Evolutionary conservation across 2,113 vertebrate species (phyloP), one percentile per base, ranked within the genome.

Genomic region (Lepus timidus): DNA sequence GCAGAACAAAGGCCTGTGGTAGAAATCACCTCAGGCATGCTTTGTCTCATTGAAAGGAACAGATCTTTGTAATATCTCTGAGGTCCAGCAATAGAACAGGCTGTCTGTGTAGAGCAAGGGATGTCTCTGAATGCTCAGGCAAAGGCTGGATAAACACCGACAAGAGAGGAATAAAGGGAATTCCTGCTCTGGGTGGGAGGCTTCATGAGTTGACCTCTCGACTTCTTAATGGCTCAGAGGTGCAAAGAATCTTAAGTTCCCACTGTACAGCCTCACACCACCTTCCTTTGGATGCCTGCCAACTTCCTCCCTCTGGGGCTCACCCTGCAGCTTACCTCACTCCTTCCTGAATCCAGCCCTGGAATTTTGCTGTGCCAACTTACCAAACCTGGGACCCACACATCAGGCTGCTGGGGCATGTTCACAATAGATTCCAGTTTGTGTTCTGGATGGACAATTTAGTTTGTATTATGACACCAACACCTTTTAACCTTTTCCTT

Each of bases 241-340:
- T 1, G 36, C n/a, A 75, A 74, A 62, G 68, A 31, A 16, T 44
- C 49, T 49, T 17, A 16, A 51, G 58, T 90, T 93, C 93, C 92
- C 76, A 31, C 23, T 62, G 88, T 85, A 11, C 44, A 91, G 80
- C 20, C 33, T 68, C 79, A 3, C 3, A 52, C 44, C 36, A 88
- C 68, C 68, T 94, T 90, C 78, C 61, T 23, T 51, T 75, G 91
- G 94, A 68, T 31, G 29, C 55, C 20, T 31, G 79, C 86, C 90
- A 86, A 36, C 67, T 93, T 96, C 95, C 84, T 95, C 96, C 90
- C 87, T 87, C 67, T 81, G 90, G 87, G 68, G 51, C 62, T 87
- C 29, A 73, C 80, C 52, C 75, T 73, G 65, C 6, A 83, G 62
- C 29, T 90, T 78, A 51, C 78, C 51, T 93, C 49, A 58, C 12